Evolutionary conservation across 2,113 vertebrate species (phyloP).

Genomic region (Seriola rivoliana): DNA sequence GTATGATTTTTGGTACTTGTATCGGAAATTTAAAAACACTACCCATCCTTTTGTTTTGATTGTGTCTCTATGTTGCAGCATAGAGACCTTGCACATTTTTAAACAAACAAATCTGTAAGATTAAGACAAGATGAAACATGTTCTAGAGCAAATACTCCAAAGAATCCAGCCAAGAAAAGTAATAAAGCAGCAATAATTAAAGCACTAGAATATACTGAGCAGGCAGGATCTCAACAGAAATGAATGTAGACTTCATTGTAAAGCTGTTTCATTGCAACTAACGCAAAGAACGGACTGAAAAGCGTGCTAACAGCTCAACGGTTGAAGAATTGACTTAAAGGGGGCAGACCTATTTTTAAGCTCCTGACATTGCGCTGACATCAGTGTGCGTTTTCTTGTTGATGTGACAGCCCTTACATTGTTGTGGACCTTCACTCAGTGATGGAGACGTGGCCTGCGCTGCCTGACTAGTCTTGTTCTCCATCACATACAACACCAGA

Average conservation of each 20-base stretch:
- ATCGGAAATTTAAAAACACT: too few species aligned
- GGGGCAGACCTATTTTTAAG: constrained; percentile 9
- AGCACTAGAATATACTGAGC: background rate
- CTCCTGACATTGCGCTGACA: constrained; percentile 8
- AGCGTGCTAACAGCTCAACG: background rate
- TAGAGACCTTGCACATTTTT: too few species aligned
- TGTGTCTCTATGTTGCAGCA: too few species aligned
- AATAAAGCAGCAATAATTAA: background rate
- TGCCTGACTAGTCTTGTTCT: constrained; percentile 11
- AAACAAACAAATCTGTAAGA: too few species aligned
- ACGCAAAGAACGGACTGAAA: background rate
- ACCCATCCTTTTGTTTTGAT: too few species aligned
- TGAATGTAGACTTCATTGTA: background rate
- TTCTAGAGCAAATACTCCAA: background rate
- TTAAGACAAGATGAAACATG: too few species aligned
- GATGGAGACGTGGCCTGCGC: background rate
- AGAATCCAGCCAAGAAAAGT: background rate
- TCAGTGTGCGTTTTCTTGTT: constrained; percentile 11
- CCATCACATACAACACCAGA: constrained; percentile 1
- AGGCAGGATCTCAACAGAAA: background rate
- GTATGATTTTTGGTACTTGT: too few species aligned
- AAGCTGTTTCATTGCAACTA: background rate
- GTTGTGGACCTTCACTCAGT: constrained; percentile 2
- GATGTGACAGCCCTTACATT: constrained; percentile 21
- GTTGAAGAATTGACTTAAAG: background rate